These are phyloP conservation scores for Gymnodraco acuticeps DNA, from an alignment of 2,797 vertebrate species.

Conservation along the genomic window DNA sequence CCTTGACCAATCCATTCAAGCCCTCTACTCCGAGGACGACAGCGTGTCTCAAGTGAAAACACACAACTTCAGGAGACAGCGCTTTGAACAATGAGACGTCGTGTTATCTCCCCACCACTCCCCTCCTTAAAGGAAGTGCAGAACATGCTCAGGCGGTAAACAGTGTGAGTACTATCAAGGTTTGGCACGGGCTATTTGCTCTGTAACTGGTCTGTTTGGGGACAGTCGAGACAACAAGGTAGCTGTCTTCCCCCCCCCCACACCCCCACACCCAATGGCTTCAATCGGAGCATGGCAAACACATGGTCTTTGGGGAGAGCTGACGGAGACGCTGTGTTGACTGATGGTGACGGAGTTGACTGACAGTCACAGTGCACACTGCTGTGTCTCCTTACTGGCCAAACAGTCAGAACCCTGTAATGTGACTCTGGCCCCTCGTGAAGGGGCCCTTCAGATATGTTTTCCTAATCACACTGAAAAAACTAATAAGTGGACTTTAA, in stretches of 20 bases:
- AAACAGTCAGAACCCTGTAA: slow-evolving; percentile 63
- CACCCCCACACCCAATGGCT: slow-evolving; percentile 52
- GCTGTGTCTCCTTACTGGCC: slow-evolving; percentile 71
- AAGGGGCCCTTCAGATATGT: slow-evolving; percentile 55
- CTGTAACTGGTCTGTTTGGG: slow-evolving; percentile 64
- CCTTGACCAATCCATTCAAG: slow-evolving; percentile 33
- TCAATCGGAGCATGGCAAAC: slow-evolving; percentile 68
- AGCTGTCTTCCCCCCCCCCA: slow-evolving; percentile 64
- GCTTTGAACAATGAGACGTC: slow-evolving; percentile 36
- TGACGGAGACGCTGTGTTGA: slow-evolving; percentile 45
- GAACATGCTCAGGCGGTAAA: slow-evolving; percentile 60
- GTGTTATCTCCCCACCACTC: slow-evolving; percentile 35
- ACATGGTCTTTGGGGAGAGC: slow-evolving; percentile 41
- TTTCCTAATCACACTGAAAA: slow-evolving; percentile 8
- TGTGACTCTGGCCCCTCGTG: slow-evolving; percentile 21
- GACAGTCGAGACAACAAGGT: slow-evolving; percentile 68
- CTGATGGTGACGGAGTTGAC: slow-evolving; percentile 70
- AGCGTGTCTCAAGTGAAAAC: slow-evolving; percentile 23
- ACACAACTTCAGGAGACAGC: slow-evolving; percentile 18
- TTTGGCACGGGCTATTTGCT: slow-evolving; percentile 61
- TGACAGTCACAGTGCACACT: slow-evolving; percentile 38
- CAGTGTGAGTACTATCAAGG: slow-evolving; percentile 37
- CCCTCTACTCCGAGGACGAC: background rate
- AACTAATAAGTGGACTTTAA: background rate
- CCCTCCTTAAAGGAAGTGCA: slow-evolving; percentile 49